A percentile compares a stretch with the other conserved stretches of the same genome.
Evolutionary conservation across 2,113 vertebrate species (phyloP).

Genomic region (Phocoena sinus): DNA sequence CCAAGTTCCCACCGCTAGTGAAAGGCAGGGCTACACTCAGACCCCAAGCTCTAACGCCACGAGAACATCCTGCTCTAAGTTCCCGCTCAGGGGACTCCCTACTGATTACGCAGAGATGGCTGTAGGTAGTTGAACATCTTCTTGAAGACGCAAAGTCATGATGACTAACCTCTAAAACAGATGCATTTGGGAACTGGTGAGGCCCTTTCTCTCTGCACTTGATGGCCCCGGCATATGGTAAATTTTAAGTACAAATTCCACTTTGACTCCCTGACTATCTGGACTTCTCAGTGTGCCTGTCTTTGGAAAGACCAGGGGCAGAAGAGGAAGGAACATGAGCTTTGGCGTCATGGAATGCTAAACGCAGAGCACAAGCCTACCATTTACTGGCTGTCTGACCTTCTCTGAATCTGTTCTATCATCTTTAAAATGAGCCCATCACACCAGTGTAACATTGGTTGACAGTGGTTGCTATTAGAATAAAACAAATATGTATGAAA

Average conservation of each 20-base stretch:
- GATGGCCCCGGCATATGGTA: not conserved
- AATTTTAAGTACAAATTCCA: not conserved
- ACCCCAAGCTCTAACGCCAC: fast-evolving
- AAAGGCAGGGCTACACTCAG: not conserved
- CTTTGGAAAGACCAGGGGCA: not conserved
- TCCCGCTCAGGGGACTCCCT: not conserved
- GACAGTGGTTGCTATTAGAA: not conserved
- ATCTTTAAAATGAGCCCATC: not conserved
- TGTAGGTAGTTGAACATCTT: not conserved
- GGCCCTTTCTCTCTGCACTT: not conserved
- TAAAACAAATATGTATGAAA: not conserved
- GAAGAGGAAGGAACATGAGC: not conserved
- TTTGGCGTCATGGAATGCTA: not conserved
- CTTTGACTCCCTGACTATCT: not conserved
- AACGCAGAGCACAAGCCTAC: not conserved
- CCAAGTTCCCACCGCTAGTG: not conserved
- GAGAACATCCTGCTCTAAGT: not conserved
- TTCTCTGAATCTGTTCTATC: not conserved
- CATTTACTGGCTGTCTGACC: not conserved
- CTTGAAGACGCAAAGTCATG: not conserved
- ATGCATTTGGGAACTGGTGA: not conserved
- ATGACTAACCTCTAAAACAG: not conserved
- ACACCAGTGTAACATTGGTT: not conserved
- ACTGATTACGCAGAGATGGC: not conserved
- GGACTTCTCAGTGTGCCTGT: not conserved